Conservation (phyloP, 2,113 vertebrate species). For the Carassius auratus region DNA sequence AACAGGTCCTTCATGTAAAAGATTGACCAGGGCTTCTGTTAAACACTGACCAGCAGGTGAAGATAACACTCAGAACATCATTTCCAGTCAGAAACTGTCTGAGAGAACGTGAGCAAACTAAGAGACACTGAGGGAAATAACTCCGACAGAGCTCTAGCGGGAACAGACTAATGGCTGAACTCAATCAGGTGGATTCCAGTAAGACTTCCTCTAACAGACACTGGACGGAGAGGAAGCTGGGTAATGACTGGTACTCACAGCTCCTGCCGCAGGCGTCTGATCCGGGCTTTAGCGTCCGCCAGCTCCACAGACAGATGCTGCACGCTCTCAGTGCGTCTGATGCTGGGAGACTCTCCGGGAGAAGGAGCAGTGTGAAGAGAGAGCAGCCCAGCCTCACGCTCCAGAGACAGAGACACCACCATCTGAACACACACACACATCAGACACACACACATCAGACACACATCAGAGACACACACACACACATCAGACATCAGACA, state of each 20-base stretch:
- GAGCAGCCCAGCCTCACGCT: constrained; percentile 90
- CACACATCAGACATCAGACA: too few species aligned
- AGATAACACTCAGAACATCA: neutral
- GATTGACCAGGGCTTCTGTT: neutral
- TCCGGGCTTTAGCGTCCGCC: constrained; percentile 96
- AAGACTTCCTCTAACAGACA: constrained; percentile 25
- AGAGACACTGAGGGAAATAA: neutral
- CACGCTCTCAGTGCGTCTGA: constrained; percentile 93
- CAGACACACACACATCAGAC: too few species aligned
- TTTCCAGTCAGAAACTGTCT: neutral
- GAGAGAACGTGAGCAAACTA: neutral
- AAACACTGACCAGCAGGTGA: neutral
- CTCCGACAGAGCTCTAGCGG: neutral
- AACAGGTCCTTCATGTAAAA: neutral
- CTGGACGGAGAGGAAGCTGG: constrained; percentile 60
- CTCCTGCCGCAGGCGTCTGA: constrained; percentile 93
- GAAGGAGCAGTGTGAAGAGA: constrained; percentile 82
- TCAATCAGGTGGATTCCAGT: neutral
- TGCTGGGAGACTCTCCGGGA: constrained; percentile 88
- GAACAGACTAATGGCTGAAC: neutral
- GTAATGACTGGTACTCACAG: constrained; percentile 86
- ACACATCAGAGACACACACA: constrained; percentile 1
- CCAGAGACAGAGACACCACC: constrained; percentile 92
- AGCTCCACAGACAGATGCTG: constrained; percentile 97
- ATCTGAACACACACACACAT: constrained; percentile 73